Base-by-base conservation (phyloP, 2,888 invertebrate genomes). In the Prosopocoilus inquinatus region DNA sequence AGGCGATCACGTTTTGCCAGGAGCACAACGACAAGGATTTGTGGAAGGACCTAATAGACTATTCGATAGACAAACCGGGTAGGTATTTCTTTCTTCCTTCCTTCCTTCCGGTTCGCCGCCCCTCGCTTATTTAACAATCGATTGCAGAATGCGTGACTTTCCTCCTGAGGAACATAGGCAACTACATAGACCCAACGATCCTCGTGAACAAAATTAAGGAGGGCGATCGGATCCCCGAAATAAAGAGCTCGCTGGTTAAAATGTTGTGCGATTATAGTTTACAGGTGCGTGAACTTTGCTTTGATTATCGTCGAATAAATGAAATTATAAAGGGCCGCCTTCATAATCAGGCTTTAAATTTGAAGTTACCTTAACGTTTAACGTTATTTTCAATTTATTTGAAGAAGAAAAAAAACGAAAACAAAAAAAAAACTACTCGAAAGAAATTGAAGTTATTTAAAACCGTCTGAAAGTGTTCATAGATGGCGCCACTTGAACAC, bases 1-100 rank as follows among this genome's bases (percentile, higher is more conserved):
- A 92, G 79, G 98, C 98, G 0, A 95, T 99, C 51, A 88, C 89
- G 53, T 98, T 98, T 79, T 98, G 97, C 75, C 95, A 95, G 75
- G 95, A 97, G 71, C 94, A 96, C 70, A 90, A 95, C 68, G 97
- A 97, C 74, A 83, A 84, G 20, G 96, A 97, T 71, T 78, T 98
- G 15, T 98, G 98, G 98, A 85, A 86, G 58, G 91, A 95, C 72
- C 82, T 98, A 12, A 93, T 98, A 54, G 84, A 88, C 65, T 88
- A 90, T 72, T 92, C 95, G 0, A 81, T 94, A 3, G 86, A 92
- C 67, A 92, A 92, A 71, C 94, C 96, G 9, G 86, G 74, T 72
- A 58, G 55, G 44, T 58, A 5, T 9, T 9, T 13, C 28, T n/a
- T n/a, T n/a, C n/a, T n/a, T n/a, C n/a, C n/a, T n/a, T n/a, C 20